Evolutionary conservation across 2,797 vertebrate genomes (phyloP), one percentile per base, ranked within the genome.

Genomic region (Cyclopterus lumpus): DNA sequence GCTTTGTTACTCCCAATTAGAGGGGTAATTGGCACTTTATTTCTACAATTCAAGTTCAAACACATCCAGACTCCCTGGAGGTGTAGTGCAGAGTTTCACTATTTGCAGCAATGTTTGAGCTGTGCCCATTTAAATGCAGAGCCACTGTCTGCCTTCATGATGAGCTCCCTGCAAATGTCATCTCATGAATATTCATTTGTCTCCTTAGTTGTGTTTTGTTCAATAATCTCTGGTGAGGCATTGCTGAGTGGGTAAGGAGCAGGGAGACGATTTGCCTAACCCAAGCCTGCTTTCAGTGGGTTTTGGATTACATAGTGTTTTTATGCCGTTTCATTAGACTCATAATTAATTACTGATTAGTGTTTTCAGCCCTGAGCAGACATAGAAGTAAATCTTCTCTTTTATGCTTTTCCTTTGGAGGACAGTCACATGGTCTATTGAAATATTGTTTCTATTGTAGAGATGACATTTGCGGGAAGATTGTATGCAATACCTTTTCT

Each of bases 21-120:
- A 88, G 77, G 75, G 82, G 92, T 94, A 93, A 94, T 95, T 93
- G 91, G 86, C 84, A 92, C 91, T 95, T 92, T 89, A 89, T 92
- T 88, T 84, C 78, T 80, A 81, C 88, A 80, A 85, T 91, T 88
- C 82, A 89, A 77, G 82, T 91, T 94, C 87, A 88, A 90, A 90
- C 91, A 83, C 86, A 87, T 79, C 76, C 38, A 70, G 67, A 59
- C 80, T 86, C 91, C 87, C 88, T 36, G 38, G 79, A 84, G 89
- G 82, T 67, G 73, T 36, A 70, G 78, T 75, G 54, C 77, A 79
- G 86, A 91, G 80, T 88, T 88, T 86, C 74, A 81, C 79, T 88
- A 65, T 88, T 90, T 93, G 84, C 79, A 62, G 73, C 76, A 84
- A 87, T 88, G 81, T 85, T 92, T 86, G 86, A 93, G 88, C 75